Evolutionary conservation across 2,113 vertebrate species (phyloP).

Genomic region (Psilopsiagon aymara): DNA sequence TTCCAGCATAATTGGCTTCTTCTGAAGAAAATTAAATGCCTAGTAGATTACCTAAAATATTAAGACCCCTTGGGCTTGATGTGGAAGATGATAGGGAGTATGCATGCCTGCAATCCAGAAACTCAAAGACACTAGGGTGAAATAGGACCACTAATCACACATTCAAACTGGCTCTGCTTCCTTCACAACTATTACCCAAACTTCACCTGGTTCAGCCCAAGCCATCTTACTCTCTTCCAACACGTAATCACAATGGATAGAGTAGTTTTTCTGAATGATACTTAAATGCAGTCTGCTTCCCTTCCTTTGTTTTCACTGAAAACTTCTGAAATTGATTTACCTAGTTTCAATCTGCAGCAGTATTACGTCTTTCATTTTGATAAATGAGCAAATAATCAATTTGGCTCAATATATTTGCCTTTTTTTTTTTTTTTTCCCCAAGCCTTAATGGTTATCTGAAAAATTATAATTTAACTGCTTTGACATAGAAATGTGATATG

Average conservation of each 20-base stretch:
- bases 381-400: neutral
- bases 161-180: neutral
- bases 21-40: constrained; percentile 71
- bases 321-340: neutral
- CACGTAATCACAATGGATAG: neutral
- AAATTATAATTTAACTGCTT: neutral
- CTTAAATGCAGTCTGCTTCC: neutral
- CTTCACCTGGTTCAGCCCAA: neutral
- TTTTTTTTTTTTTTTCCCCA: accelerated
- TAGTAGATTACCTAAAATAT: constrained; percentile 71
- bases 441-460: neutral
- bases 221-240: neutral
- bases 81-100: constrained; percentile 35
- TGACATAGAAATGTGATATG: neutral
- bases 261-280: neutral
- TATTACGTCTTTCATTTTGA: neutral
- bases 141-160: constrained; percentile 28
- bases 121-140: constrained; percentile 24
- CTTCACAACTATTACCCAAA: neutral
- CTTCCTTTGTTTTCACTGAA: neutral
- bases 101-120: neutral
- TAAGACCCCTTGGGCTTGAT: constrained; percentile 61
- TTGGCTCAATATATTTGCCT: neutral
- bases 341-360: neutral
- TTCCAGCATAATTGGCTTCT: constrained; percentile 77